Base-by-base conservation (phyloP, 2,113 vertebrate species). In the Antigone vipio region DNA sequence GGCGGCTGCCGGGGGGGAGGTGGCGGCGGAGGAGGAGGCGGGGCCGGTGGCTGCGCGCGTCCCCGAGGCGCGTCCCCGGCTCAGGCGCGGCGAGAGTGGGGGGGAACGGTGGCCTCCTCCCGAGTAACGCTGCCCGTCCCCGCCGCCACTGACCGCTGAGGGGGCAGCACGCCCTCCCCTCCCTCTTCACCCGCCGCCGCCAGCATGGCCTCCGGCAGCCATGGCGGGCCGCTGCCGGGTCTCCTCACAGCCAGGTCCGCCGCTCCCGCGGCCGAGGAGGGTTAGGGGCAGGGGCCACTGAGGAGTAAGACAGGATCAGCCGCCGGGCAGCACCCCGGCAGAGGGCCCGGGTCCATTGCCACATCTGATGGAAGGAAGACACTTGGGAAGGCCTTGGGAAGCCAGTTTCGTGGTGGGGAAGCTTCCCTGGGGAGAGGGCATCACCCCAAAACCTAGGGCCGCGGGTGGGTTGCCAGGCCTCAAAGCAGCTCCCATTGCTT, bases 1-100 rank as follows among this genome's bases (percentile, higher is more conserved):
- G 98, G 98, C 97, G 96, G 96, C 95, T 84, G 96, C 60, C 88
- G 96, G 88, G 95, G 72, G 69, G 67, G 35, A 42, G 40, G 40
- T 42, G 66, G 73, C 5, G 73, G 42, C 23, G 71, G 40, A 60
- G 93, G 40, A 60, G 93, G 79, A 78, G 92, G 58, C 66, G 53
- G 73, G 75, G 79, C 92, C 92, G 86, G 67, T 58, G 19, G 77
- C 30, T 40, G 66, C 47, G 76, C 84, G 66, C 68, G 75, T 9
- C 85, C 80, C 89, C 86, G 35, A 76, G 71, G 79, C 88, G 93
- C 85, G 85, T 35, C 81, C 76, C 53, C 81, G 82, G 21, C 55
- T 8, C 84, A 81, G 74, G 93, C 85, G 93, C 69, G 85, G 93
- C 66, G 84, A 32, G 10, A 45, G 49, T 20, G 53, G 53, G 9